Base-by-base conservation (phyloP, 2,888 invertebrate species). In the Clusia tigrina region DNA sequence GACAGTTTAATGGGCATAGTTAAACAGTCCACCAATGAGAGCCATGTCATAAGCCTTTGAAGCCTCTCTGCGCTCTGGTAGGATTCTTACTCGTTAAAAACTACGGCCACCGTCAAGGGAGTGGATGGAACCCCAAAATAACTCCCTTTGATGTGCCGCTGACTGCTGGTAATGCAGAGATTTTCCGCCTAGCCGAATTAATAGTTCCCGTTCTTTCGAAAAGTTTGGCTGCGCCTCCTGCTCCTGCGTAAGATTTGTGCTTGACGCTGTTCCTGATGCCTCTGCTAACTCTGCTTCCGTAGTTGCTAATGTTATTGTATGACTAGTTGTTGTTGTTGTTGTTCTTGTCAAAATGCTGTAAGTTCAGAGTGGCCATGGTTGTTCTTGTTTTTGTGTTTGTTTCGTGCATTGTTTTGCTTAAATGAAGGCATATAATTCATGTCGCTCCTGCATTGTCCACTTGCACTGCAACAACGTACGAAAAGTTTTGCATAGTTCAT, bases 401-500 rank as follows among this genome's bases (percentile, higher is more conserved):
- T 32, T 5, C 32, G 32, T 32, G 10, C 42, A 42, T 42, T 42
- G n/a, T 48, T 48, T 48, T 48, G 20, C 22, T 20, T 18, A 48
- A 42, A 48, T 18, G 22, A 18, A 20, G 48, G 48, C 48, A 22
- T 48, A 20, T 48, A 20, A 48, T 48, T 20, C 48, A 48, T 48
- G 48, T 48, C 22, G 20, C 15, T 48, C 48, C 48, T 20, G 48
- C 22, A 2, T 5, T 20, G 48, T 48, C 18, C 48, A 48, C 20
- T n/a, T n/a, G n/a, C n/a, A n/a, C n/a, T n/a, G n/a, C n/a, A n/a
- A n/a, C n/a, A n/a, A 48, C 18, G 9, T 20, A 12, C 48, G 20
- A 48, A 48, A 48, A 32, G 6, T 6, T 48, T 42, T 42, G 3
- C 42, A 42, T n/a, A 42, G 12, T 42, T 17, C 42, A n/a, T 5